phyloP scores from a whole-genome alignment of 2,888 invertebrate genomes.

The Macrophya alboannulata region DNA sequence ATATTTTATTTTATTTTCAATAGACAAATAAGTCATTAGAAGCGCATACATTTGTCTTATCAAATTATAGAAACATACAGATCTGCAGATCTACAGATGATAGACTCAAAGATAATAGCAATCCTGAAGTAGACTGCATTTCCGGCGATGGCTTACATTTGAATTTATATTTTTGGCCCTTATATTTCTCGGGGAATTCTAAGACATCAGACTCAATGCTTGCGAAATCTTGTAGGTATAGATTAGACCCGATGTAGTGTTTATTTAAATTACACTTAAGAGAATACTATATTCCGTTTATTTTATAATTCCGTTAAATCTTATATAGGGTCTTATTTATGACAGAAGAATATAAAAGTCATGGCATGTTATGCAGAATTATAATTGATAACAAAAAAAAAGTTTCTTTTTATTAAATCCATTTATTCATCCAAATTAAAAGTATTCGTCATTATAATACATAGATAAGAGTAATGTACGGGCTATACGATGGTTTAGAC shows the following conservation, averaged over 20 bases:
- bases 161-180: slow-evolving; percentile 41
- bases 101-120: not conserved
- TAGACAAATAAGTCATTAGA: not conserved
- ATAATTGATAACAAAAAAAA: not conserved
- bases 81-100: too few relatives aligned
- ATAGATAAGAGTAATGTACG: not conserved
- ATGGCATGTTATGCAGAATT: not conserved
- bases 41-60: not conserved
- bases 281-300: not conserved
- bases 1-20: not conserved
- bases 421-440: not conserved
- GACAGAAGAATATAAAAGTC: slow-evolving; percentile 17
- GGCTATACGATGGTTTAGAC: not conserved
- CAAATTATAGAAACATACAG: not conserved
- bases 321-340: not conserved
- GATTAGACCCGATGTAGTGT: not conserved
- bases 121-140: slow-evolving; percentile 19
- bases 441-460: not conserved
- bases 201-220: slow-evolving; percentile 23
- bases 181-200: slow-evolving; percentile 47
- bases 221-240: slow-evolving; percentile 27
- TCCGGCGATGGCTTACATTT: slow-evolving; percentile 7
- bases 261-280: not conserved
- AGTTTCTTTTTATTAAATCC: not conserved
- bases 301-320: too few relatives aligned